Conservation (phyloP, 2,113 vertebrate genomes). For the Aptenodytes patagonicus region DNA sequence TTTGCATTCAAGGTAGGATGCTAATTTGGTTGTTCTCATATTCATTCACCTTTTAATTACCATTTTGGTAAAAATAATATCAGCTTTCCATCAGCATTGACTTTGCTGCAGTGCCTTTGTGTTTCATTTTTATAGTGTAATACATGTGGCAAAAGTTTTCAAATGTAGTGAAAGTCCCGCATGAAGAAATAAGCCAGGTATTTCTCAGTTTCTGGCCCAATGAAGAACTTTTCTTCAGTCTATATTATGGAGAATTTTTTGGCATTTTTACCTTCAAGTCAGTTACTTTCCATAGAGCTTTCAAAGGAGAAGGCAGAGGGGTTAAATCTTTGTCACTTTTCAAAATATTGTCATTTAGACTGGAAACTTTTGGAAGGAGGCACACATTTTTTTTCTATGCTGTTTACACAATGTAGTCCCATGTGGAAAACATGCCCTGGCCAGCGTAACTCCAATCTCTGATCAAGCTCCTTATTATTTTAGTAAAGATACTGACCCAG, state of each 20-base stretch:
- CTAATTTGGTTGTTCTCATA: not conserved
- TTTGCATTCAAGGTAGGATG: not conserved
- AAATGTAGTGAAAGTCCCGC: not conserved
- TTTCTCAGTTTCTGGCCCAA: not conserved
- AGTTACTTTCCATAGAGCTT: not conserved
- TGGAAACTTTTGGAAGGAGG: not conserved
- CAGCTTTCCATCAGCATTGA: not conserved
- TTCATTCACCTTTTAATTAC: not conserved
- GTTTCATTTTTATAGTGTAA: not conserved
- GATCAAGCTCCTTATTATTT: not conserved
- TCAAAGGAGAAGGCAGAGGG: not conserved
- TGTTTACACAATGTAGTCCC: not conserved
- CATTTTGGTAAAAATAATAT: not conserved
- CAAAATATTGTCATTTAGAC: not conserved
- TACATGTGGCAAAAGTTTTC: not conserved
- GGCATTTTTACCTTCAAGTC: not conserved
- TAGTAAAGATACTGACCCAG: not conserved
- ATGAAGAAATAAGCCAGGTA: not conserved
- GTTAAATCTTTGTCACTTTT: not conserved
- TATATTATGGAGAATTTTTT: not conserved
- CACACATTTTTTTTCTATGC: not conserved
- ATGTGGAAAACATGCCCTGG: not conserved
- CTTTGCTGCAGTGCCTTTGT: not conserved
- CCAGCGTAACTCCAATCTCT: not conserved
- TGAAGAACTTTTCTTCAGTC: not conserved